Percentiles rank a stretch among this genome's conserved stretches.
Conservation (phyloP, 2,113 vertebrate species). For the Carollia perspicillata region DNA sequence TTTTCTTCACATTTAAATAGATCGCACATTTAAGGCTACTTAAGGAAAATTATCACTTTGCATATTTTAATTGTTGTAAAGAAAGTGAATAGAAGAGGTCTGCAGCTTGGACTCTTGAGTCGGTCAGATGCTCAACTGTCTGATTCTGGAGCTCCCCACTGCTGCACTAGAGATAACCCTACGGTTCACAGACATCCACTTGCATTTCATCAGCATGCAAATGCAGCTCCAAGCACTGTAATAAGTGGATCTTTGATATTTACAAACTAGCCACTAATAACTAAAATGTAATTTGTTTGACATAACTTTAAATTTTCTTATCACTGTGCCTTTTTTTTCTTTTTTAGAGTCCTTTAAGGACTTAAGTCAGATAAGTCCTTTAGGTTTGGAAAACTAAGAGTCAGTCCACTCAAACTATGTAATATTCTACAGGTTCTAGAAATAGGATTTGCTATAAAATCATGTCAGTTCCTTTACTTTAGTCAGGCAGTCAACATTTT, state of each 20-base stretch:
- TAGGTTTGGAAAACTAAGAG: constrained; percentile 78
- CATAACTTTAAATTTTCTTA: constrained; percentile 95
- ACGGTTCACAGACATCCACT: constrained; percentile 96
- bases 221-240: constrained; percentile 92
- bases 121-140: constrained; percentile 90
- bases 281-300: constrained; percentile 95
- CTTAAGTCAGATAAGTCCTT: constrained; percentile 78
- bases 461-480: constrained; percentile 65
- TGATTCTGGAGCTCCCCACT: constrained; percentile 93
- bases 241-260: constrained; percentile 98
- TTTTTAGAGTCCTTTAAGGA: no score
- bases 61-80: constrained; percentile 99
- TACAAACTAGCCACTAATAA: constrained; percentile 99
- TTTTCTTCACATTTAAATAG: constrained; percentile 99
- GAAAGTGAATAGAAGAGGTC: constrained; percentile 99
- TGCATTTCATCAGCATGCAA: constrained; percentile 99
- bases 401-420: constrained; percentile 71
- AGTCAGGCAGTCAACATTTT: constrained; percentile 66
- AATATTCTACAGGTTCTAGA: constrained; percentile 78
- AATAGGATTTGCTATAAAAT: constrained; percentile 76
- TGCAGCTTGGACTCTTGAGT: constrained; percentile 97
- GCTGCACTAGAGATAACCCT: constrained; percentile 97
- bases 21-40: constrained; percentile 99
- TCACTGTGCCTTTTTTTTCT: constrained; percentile 76
- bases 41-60: constrained; percentile 99